A percentile compares a stretch with the other conserved stretches of the same genome.
Conservation (phyloP, 2,113 vertebrate species). For the Todiramphus chloris region DNA sequence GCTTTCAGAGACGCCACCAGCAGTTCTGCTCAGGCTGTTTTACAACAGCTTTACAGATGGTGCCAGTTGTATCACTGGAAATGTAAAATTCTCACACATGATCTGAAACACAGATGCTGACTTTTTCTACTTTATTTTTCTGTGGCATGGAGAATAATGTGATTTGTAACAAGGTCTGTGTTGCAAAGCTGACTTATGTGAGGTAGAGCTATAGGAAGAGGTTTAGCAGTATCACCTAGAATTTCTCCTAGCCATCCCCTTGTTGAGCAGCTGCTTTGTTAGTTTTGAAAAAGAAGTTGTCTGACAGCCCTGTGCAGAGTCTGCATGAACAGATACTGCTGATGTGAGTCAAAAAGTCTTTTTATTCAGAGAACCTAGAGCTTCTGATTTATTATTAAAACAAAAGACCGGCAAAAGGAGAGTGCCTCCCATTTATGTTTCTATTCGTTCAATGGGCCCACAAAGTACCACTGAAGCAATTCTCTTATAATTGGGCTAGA, state of each 20-base stretch:
- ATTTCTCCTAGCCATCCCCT: not conserved
- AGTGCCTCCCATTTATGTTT: not conserved
- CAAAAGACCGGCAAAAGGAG: not conserved
- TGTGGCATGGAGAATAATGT: not conserved
- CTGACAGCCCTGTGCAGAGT: not conserved
- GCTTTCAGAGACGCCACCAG: not conserved
- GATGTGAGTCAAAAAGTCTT: not conserved
- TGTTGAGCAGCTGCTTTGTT: not conserved
- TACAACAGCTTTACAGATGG: not conserved
- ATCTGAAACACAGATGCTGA: not conserved
- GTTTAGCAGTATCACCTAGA: not conserved
- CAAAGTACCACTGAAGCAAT: not conserved
- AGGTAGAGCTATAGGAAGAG: not conserved
- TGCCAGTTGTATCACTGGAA: not conserved
- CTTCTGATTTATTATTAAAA: not conserved
- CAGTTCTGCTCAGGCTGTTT: not conserved
- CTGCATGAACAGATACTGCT: not conserved
- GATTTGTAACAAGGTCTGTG: not conserved
- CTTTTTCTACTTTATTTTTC: not conserved
- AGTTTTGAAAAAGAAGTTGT: not conserved
- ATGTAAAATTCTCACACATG: not conserved
- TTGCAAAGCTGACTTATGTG: not conserved
- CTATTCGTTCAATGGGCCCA: not conserved
- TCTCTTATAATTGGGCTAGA: not conserved
- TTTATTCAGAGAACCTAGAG: not conserved